Base-by-base conservation (phyloP, 2,797 vertebrate species). In the Darevskia mixta region DNA sequence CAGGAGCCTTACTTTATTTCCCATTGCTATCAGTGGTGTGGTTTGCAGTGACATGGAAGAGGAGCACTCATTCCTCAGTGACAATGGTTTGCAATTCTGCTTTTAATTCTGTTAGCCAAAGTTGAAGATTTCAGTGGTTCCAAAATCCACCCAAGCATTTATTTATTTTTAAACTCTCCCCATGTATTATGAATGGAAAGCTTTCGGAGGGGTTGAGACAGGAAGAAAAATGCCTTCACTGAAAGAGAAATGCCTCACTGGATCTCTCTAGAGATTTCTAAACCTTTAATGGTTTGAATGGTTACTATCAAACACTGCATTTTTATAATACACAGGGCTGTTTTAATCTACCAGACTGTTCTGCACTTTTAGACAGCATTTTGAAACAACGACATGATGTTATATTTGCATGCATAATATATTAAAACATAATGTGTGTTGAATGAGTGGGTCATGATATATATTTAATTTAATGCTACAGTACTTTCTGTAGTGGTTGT, bases 391-490 rank as follows among this genome's bases (percentile, higher is more conserved):
- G 2, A 35, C 76, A 76, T 77, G 82, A 81, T 89, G 69, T 85
- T 90, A 90, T 69, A 89, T 87, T 91, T 87, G 75, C 75, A 87
- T 93, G 8, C 25, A 88, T 90, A 92, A 89, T 90, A 64, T 89
- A 89, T 90, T 89, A 92, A 92, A 89, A 76, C 35, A n/a, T 90
- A 92, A 90, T 80, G 15, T 41, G 90, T 90, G 92, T 91, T 90
- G 81, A 91, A 75, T 69, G 25, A 91, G 78, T 27, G 7, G 64
- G 41, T 94, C 85, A 92, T 94, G 90, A 84, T 93, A 93, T 93
- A n/a, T 86, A 67, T 92, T 95, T 95, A 95, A 95, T 92, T 95
- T 88, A 93, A 91, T 87, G 92, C 61, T 87, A 92, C 72, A 86
- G 55, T 92, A 85, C 72, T 89, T 95, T 85, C 92, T 89, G 82